A percentile compares a stretch with the other conserved stretches of the same genome.
Evolutionary conservation across 2,113 vertebrate genomes (phyloP).

Genomic region (Athene cunicularia): DNA sequence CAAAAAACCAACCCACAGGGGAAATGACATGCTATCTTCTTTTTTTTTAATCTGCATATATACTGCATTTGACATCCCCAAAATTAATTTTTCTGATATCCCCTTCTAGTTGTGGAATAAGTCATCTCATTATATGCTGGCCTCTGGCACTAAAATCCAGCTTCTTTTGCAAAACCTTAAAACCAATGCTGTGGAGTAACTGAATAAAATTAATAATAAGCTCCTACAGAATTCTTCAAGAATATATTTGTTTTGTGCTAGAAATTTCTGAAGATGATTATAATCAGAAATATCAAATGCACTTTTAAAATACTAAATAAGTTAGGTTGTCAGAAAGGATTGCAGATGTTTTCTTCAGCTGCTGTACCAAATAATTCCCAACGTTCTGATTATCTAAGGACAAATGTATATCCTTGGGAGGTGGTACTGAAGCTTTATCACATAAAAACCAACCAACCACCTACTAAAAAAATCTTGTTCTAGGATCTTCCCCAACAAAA

Average conservation of each 20-base stretch:
- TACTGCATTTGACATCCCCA: background rate
- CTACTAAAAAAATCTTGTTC: background rate
- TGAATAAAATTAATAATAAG: slow-evolving; percentile 1
- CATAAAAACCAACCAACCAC: background rate
- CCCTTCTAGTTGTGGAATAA: background rate
- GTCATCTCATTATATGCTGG: background rate
- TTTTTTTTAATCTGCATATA: background rate
- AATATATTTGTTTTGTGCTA: background rate
- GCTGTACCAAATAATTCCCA: background rate
- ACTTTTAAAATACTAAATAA: slow-evolving; percentile 6
- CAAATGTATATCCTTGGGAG: background rate
- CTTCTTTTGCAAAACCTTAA: background rate
- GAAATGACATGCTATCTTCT: background rate
- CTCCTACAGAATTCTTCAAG: background rate
- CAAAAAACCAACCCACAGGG: too few species aligned
- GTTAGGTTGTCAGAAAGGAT: background rate
- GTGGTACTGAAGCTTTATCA: background rate
- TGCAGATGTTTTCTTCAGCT: slow-evolving; percentile 2
- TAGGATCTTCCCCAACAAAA: background rate
- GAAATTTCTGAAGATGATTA: background rate
- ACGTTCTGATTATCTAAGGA: background rate
- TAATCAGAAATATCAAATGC: background rate
- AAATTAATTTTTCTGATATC: slow-evolving; percentile 8
- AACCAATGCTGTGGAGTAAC: background rate
- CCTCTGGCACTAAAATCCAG: slow-evolving; percentile 2